Conservation (phyloP, 2,888 invertebrate genomes). For the Lordiphosa andalusiaca region DNA sequence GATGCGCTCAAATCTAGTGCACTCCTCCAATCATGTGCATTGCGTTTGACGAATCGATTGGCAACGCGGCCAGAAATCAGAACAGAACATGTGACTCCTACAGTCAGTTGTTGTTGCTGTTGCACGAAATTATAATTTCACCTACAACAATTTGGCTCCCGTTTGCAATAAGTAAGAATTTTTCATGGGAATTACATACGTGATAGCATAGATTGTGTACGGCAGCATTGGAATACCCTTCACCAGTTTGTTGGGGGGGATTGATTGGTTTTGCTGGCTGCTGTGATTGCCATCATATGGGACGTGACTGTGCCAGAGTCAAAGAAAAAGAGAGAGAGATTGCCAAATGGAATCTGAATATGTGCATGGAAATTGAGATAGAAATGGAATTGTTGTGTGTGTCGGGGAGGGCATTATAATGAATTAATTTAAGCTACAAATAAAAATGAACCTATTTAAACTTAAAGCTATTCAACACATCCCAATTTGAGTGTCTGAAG, state of each 20-base stretch:
- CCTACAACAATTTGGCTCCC: slow-evolving; percentile 74
- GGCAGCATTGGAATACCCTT: slow-evolving; percentile 8
- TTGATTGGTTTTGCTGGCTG: slow-evolving; percentile 54
- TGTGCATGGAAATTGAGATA: slow-evolving; percentile 25
- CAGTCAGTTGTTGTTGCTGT: slow-evolving; percentile 18
- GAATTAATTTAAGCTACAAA: background rate
- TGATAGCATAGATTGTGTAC: slow-evolving; percentile 56
- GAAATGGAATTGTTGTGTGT: background rate
- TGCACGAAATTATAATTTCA: slow-evolving; percentile 70
- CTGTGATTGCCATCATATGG: slow-evolving; percentile 69
- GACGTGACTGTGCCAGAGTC: slow-evolving; percentile 69
- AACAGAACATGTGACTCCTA: slow-evolving; percentile 50
- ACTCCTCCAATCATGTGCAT: slow-evolving; percentile 54
- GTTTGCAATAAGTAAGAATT: slow-evolving; percentile 47
- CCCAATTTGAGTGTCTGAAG: too few relatives aligned
- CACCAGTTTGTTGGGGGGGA: slow-evolving; percentile 12
- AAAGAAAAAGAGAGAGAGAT: slow-evolving; percentile 11
- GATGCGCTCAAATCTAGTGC: slow-evolving; percentile 55
- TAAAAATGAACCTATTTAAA: background rate
- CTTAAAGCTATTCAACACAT: too few relatives aligned
- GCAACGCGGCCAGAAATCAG: slow-evolving; percentile 45
- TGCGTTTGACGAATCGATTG: slow-evolving; percentile 69
- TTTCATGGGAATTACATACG: slow-evolving; percentile 79
- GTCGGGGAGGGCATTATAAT: too few relatives aligned
- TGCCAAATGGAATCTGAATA: slow-evolving; percentile 6